Percentiles rank a stretch among this genome's conserved stretches.
Evolutionary conservation across 2,797 vertebrate genomes (phyloP).

Genomic region (Takifugu ocellatus): DNA sequence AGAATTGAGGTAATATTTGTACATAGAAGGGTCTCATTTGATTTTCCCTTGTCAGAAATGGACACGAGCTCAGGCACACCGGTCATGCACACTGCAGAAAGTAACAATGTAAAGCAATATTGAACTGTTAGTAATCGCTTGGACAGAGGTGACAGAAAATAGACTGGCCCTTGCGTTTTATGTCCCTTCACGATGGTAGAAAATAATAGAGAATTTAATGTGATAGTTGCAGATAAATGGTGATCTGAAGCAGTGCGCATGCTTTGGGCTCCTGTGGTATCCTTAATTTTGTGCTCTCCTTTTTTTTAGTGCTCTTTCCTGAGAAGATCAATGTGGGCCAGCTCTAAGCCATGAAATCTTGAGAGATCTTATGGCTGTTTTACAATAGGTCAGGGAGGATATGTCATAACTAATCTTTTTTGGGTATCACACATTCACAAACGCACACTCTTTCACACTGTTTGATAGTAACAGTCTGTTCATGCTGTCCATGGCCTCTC

Average conservation of each 20-base stretch:
- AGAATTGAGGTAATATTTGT: slow-evolving; percentile 99
- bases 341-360: slow-evolving; percentile 27
- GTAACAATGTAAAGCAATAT: background rate
- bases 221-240: slow-evolving; percentile 34
- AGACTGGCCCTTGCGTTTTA: slow-evolving; percentile 58
- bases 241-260: slow-evolving; percentile 49
- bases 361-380: slow-evolving; percentile 17
- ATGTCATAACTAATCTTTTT: slow-evolving; percentile 45
- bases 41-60: slow-evolving; percentile 67
- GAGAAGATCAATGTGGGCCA: slow-evolving; percentile 60
- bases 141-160: slow-evolving; percentile 31
- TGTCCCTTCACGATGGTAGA: slow-evolving; percentile 40
- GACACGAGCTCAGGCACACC: slow-evolving; percentile 67
- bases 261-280: slow-evolving; percentile 62
- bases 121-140: background rate
- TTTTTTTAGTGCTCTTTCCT: slow-evolving; percentile 61
- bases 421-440: slow-evolving; percentile 44
- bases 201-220: slow-evolving; percentile 33
- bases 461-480: slow-evolving; percentile 74
- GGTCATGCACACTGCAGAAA: slow-evolving; percentile 67
- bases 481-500: slow-evolving; percentile 72
- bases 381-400: slow-evolving; percentile 17
- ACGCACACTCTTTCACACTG: slow-evolving; percentile 63
- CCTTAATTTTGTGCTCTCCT: slow-evolving; percentile 57
- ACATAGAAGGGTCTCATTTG: slow-evolving; percentile 81